Evolutionary conservation across 1,140 invertebrate species (phyloP), one percentile per base, ranked within the genome.

Genomic region (Apocrypta bakeri): DNA sequence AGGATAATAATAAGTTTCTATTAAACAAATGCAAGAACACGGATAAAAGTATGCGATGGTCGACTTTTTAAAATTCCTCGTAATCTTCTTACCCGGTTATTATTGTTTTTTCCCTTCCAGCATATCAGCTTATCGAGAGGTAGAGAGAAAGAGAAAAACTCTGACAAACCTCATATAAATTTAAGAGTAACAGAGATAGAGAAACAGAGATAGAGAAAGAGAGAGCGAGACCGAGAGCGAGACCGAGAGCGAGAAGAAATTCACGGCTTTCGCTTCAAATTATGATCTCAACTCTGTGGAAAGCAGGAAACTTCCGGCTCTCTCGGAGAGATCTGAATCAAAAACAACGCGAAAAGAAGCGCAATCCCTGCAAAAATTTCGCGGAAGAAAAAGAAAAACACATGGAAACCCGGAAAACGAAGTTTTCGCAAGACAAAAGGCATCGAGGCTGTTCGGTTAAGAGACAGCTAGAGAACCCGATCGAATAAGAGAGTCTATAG

Each of bases 401-500:
- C 4, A 40, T 7, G 1, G 11, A 12, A 48, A 17, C 0, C 27
- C 6, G 27, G n/a, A 21, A 17, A 33, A n/a, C 3, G 37, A 42
- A 73, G 37, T 37, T 73, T 73, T 12, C 7, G 2, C n/a, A 42
- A 73, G 37, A 73, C 69, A 37, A 25, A 72, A 72, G n/a, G 37
- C 69, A 72, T n/a, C 12, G 42, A 17, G 14, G 42, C 42, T 17
- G 1, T 17, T 17, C 14, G 42, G 42, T 37, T 37, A 48, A 78
- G n/a, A 69, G 27, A 77, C 9, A 66, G 68, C 17, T 37, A 71
- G 27, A 56, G 40, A 56, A 3, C 17, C n/a, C 21, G 24, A 24
- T 8, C 24, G 33, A 40, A 21, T 40, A 1, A 24, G 17, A 14
- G 33, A n/a, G 63, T 11, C 17, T 4, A 66, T 1, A 66, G 24